These are phyloP conservation scores for Sarcophaga bullata DNA, from an alignment of 1,140 invertebrate species.

Conservation along the genomic window DNA sequence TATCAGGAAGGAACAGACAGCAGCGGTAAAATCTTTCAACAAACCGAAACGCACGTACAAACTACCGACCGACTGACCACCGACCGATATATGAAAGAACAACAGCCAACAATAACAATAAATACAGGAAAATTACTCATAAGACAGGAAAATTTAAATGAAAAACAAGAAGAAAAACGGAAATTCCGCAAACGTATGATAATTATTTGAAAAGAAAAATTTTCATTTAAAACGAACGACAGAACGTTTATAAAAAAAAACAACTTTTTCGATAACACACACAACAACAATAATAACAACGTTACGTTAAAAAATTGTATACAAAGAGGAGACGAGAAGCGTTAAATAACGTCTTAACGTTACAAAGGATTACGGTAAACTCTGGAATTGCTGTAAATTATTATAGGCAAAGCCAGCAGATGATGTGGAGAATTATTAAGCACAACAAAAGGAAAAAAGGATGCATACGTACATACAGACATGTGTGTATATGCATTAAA, in stretches of 20 bases:
- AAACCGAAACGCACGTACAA: too few relatives aligned
- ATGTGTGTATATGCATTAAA: too few relatives aligned
- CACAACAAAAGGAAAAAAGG: too few relatives aligned
- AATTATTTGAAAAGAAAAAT: too few relatives aligned
- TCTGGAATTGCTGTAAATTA: not conserved
- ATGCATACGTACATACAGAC: too few relatives aligned
- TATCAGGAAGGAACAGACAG: too few relatives aligned
- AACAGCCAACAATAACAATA: too few relatives aligned
- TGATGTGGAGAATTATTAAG: conserved; percentile 24
- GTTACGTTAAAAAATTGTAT: not conserved
- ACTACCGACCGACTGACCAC: too few relatives aligned
- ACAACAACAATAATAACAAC: not conserved
- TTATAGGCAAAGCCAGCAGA: not conserved
- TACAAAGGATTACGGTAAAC: conserved; percentile 34
- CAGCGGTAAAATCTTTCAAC: too few relatives aligned
- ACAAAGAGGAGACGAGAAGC: not conserved
- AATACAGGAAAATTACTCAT: not conserved
- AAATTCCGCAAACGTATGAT: conserved; percentile 31
- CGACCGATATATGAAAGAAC: too few relatives aligned
- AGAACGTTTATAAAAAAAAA: conserved; percentile 13
- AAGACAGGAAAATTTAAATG: not conserved
- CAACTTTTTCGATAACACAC: not conserved
- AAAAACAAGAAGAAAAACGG: conserved; percentile 29
- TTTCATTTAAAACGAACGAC: not conserved
- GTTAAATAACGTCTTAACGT: conserved; percentile 4